Evolutionary conservation across 2,888 invertebrate genomes (phyloP).

Genomic region (Torymus tubicola): DNA sequence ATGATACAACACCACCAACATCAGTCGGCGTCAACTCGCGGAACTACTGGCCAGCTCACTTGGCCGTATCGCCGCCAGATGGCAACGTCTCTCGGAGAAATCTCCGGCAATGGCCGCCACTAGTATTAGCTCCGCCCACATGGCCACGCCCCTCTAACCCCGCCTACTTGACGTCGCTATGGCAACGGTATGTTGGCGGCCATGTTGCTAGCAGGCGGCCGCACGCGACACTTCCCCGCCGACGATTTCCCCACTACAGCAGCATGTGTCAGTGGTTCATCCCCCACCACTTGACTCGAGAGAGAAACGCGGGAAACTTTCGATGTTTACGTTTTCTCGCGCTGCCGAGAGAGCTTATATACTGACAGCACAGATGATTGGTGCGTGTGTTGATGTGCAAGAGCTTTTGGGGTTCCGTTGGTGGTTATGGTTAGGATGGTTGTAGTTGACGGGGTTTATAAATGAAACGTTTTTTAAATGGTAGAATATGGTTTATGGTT

Average conservation of each 20-base stretch:
- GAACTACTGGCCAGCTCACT: background rate
- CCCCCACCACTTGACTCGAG: background rate
- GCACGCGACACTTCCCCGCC: slow-evolving; percentile 63
- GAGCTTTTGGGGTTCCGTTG: no score
- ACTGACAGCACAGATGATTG: no score
- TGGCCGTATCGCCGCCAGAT: slow-evolving; percentile 60
- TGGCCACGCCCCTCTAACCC: slow-evolving; percentile 60
- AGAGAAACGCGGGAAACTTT: slow-evolving; percentile 54
- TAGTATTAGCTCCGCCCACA: slow-evolving; percentile 66
- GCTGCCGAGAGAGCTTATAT: no score
- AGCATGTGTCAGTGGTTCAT: slow-evolving; percentile 4
- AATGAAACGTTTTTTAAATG: no score
- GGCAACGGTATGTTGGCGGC: slow-evolving; percentile 67
- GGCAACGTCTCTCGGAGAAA: slow-evolving; percentile 69
- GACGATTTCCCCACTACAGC: slow-evolving; percentile 42
- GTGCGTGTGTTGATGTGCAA: no score
- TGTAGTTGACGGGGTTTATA: no score
- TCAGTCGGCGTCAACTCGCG: background rate
- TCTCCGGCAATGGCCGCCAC: slow-evolving; percentile 70
- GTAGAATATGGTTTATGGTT: no score
- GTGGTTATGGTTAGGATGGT: no score
- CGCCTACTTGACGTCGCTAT: slow-evolving; percentile 63
- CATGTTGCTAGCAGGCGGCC: slow-evolving; percentile 72
- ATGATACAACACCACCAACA: background rate
- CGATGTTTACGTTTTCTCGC: slow-evolving; percentile 33